Evolutionary conservation across 2,888 invertebrate genomes (phyloP), one percentile per base, ranked within the genome.

Genomic region (Scaptomyza cyrtandrae): DNA sequence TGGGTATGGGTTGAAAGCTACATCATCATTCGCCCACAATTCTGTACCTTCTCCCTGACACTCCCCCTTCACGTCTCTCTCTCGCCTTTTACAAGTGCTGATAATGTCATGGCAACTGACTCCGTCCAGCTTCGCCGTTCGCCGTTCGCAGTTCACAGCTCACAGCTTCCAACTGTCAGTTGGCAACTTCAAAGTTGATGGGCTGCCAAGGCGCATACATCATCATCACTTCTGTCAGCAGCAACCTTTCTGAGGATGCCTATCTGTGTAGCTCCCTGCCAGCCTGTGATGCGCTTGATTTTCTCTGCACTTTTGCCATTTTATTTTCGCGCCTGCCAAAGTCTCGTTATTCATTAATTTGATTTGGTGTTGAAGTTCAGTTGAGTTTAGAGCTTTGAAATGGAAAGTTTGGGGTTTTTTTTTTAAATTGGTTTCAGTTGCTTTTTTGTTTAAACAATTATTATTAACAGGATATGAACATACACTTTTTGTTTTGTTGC

Each of bases 151-250:
- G 13, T 48, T 9, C 5, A 5, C 24, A 24, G 24, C 24, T 9
- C 63, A 29, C 49, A 49, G 3, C 31, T 48, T 16, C 24, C 62
- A 49, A 11, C 13, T 41, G 49, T 29, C 37, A 57, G 46, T 50
- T 68, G 33, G n/a, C 62, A 60, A 53, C 55, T 68, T 60, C 74
- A 72, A 66, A 57, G 73, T 66, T 75, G 75, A 69, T 78, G 75
- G 62, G 57, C 86, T 88, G 88, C 84, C 83, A 86, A 71, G 75
- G 80, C 65, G 82, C 87, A 88, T 86, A 72, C 85, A 86, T 84
- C 87, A 88, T 86, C 88, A 88, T 88, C 88, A 84, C 83, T 88
- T 67, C 81, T 84, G 87, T 86, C 88, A 86, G 41, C 41, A 41
- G 60, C 14, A 37, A 78, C 74, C 55, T 73, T 56, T 55, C 31